phyloP scores from a whole-genome alignment of 2,888 invertebrate species.

The Troides aeacus region DNA sequence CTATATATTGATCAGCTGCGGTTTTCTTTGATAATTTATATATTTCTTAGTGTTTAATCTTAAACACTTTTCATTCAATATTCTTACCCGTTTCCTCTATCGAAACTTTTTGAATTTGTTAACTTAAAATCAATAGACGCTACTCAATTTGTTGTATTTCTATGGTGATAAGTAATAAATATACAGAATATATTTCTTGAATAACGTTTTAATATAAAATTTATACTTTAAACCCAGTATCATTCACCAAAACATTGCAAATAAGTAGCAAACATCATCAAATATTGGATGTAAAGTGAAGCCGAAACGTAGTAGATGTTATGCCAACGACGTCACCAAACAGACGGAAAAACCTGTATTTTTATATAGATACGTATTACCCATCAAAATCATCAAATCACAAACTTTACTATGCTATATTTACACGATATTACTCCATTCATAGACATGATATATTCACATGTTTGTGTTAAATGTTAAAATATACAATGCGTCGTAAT shows the following conservation, averaged over 20 bases:
- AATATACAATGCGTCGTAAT: constrained; percentile 13
- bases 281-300: background rate
- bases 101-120: too few relatives aligned
- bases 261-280: background rate
- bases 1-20: too few relatives aligned
- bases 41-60: too few relatives aligned
- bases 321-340: background rate
- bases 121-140: too few relatives aligned
- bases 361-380: background rate
- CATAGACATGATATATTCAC: constrained; percentile 28
- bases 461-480: constrained; percentile 18
- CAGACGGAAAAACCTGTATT: background rate
- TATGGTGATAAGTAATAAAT: too few relatives aligned
- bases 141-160: too few relatives aligned
- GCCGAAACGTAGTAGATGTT: background rate
- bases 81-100: too few relatives aligned
- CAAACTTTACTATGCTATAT: constrained; percentile 14
- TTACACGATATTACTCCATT: constrained; percentile 29
- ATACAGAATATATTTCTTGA: too few relatives aligned
- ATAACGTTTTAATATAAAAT: too few relatives aligned
- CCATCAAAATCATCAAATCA: constrained; percentile 6
- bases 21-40: too few relatives aligned
- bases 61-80: too few relatives aligned
- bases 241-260: background rate
- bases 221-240: background rate